These are phyloP conservation scores for Tringa solitaria DNA, from an alignment of 2,113 vertebrate genomes.

Conservation along the genomic window DNA sequence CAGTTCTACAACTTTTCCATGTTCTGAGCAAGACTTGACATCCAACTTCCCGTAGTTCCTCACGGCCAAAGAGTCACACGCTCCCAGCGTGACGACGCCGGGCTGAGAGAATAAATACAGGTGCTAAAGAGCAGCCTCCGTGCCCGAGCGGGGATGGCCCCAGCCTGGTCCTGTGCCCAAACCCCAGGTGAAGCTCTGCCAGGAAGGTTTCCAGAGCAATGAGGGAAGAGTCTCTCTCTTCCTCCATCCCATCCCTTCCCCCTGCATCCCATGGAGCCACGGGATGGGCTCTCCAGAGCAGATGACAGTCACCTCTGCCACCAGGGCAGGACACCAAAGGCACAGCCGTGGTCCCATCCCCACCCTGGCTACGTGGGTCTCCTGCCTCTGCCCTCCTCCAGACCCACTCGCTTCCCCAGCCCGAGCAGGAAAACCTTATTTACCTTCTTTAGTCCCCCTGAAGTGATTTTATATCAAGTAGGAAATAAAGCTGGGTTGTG, in stretches of 20 bases:
- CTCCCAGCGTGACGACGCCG: accelerated
- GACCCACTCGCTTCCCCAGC: not conserved
- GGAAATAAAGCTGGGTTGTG: not conserved
- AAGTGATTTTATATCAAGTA: not conserved
- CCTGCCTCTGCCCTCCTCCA: not conserved
- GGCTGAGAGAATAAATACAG: not conserved
- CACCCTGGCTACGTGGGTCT: accelerated
- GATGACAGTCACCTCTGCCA: not conserved
- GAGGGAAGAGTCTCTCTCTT: not conserved
- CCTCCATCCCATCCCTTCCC: not conserved
- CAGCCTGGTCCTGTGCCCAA: accelerated
- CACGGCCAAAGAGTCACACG: accelerated
- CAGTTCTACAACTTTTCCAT: not conserved
- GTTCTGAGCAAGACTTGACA: not conserved
- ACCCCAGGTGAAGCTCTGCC: not conserved
- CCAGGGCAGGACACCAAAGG: not conserved
- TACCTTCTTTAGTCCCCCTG: not conserved
- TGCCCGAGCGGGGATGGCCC: not conserved
- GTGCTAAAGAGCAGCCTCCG: not conserved
- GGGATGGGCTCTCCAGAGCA: not conserved
- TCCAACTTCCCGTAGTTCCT: not conserved
- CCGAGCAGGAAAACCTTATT: accelerated
- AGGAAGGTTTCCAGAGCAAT: accelerated
- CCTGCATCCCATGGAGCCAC: accelerated
- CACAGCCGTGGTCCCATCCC: not conserved